Evolutionary conservation across 1,140 invertebrate genomes (phyloP), one percentile per base, ranked within the genome.

Genomic region (Neotoxoptera formosana): DNA sequence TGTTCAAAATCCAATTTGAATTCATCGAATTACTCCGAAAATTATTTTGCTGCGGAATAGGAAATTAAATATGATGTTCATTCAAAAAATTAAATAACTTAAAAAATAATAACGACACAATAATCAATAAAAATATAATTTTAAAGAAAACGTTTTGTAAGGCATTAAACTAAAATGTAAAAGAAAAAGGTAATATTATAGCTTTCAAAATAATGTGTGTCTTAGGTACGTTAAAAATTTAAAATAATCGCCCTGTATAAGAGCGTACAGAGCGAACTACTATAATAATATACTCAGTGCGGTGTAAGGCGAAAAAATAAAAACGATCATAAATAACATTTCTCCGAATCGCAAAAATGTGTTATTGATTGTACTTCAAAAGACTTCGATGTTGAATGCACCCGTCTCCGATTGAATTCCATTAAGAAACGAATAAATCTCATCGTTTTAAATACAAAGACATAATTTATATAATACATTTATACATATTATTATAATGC

Each of bases 311-410:
- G 81, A 83, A 67, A 67, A 53, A 53, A 53, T 51, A 51, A 56
- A 51, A 34, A 90, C 7, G 9, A 90, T 36, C 48, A 25, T 90
- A 90, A 90, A 90, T 90, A 56, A 56, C 88, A 23, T 90, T 90
- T 90, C 34, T 90, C n/a, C 51, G 88, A 56, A 90, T 56, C 21
- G 51, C 88, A 90, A 90, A 56, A 90, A 90, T 56, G n/a, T 41
- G 48, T 53, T 90, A 56, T 56, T 36, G 88, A 56, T 90, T 90
- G 88, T 90, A 56, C 34, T 88, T 88, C 86, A 88, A 88, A n/a
- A 51, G 86, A 88, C 51, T 88, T 88, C 8, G 48, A 88, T 51
- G 47, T 6, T 88, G 30, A 76, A 76, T 41, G 48, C n/a, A 7
- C 7, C 20, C 47, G 20, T 88, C 87, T 53, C 30, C 48, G 48